Evolutionary conservation across 2,113 vertebrate species (phyloP), one percentile per base, ranked within the genome.

Genomic region (Callorhinus ursinus): DNA sequence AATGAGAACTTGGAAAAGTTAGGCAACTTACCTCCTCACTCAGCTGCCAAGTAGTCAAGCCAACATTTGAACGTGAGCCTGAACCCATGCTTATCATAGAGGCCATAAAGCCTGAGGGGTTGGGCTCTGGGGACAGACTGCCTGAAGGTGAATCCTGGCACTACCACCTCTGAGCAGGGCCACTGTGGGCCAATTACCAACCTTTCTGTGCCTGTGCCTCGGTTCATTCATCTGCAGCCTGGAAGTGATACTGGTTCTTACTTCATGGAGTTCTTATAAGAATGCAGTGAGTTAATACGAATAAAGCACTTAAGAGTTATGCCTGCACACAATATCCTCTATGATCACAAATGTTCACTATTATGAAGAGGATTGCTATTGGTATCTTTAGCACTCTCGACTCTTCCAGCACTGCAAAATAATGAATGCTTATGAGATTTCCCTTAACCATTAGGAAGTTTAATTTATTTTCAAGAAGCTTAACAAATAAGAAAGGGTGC

Each of bases 381-480:
- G 4, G 31, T 69, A 46, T 21, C 42, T 36, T 72, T 61, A 84
- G 26, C 65, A 28, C 14, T 36, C 14, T 57, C 24, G 1, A 67
- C 21, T 57, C 74, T 96, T 57, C 18, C 69, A 88, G 51, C 28
- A 57, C 51, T 28, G 19, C 11, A 28, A 85, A 93, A 93, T 63
- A 84, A 77, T 18, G 21, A 90, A 65, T 28, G 19, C 39, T 88
- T 33, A 4, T 31, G 49, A 94, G 53, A 79, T 83, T 86, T 53
- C 24, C 39, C 77, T 85, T 12, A 84, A 67, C 11, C 46, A 28
- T 84, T n/a, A 69, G 55, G 7, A 71, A 83, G 12, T 72, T 96
- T 86, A 71, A 93, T 96, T 67, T 90, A 57, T 67, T 65, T 93
- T 80, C 26, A 94, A 24, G 46, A 95, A 81, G 28, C 18, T 63